These are phyloP conservation scores for Araneus ventricosus DNA, from an alignment of 1,140 invertebrate genomes.

Conservation along the genomic window DNA sequence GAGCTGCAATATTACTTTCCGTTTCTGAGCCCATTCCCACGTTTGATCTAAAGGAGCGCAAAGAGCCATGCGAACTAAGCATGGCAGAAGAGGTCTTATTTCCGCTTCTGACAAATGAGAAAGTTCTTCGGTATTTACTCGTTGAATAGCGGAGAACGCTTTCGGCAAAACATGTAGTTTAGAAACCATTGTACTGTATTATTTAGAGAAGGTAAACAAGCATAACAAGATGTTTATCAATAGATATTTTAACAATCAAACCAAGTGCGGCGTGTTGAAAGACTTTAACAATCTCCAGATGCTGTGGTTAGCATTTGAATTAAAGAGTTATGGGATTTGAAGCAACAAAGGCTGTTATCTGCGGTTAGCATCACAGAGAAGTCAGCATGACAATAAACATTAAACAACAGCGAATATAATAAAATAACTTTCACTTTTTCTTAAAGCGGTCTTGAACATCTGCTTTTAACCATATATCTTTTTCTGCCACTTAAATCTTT, in stretches of 20 bases:
- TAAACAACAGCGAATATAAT: too few relatives aligned
- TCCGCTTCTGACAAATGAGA: conserved; percentile 82
- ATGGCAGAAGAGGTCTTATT: conserved; percentile 93
- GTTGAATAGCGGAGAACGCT: conserved; percentile 89
- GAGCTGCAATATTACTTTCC: conserved; percentile 92
- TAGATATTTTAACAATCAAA: background rate
- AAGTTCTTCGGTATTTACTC: conserved; percentile 87
- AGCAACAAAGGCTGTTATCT: too few relatives aligned
- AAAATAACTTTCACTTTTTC: too few relatives aligned
- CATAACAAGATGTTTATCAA: background rate
- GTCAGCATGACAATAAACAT: too few relatives aligned
- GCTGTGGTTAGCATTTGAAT: too few relatives aligned
- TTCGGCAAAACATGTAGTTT: conserved; percentile 82
- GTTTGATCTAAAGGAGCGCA: conserved; percentile 93
- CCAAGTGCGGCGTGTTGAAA: too few relatives aligned
- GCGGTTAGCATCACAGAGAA: too few relatives aligned
- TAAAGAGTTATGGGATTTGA: too few relatives aligned
- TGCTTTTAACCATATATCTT: too few relatives aligned
- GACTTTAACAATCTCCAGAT: too few relatives aligned
- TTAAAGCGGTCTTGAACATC: too few relatives aligned
- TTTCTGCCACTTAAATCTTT: too few relatives aligned
- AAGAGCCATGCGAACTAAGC: conserved; percentile 93
- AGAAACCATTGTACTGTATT: background rate
- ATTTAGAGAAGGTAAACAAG: background rate
- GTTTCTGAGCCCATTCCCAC: conserved; percentile 88